These are phyloP conservation scores for Plutomurus gul DNA, from an alignment of 1,140 invertebrate species.

Conservation along the genomic window DNA sequence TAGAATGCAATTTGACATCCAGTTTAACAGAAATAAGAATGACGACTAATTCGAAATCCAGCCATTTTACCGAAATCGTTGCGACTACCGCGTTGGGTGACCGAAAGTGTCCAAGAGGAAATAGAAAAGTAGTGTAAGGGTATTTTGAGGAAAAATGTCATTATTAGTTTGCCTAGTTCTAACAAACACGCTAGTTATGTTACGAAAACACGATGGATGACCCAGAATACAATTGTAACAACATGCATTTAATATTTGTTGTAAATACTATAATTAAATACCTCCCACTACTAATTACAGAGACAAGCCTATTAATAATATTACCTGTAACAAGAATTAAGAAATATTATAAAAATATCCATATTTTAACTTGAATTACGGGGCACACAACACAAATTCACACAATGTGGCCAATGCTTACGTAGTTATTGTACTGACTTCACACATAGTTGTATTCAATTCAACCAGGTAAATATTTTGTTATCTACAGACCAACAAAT, in stretches of 20 bases:
- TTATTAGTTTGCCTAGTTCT: too few relatives aligned
- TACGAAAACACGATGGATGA: too few relatives aligned
- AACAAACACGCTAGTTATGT: too few relatives aligned
- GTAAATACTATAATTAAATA: too few relatives aligned
- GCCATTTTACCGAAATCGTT: not conserved
- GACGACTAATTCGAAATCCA: not conserved
- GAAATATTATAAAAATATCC: too few relatives aligned
- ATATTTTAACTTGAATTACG: too few relatives aligned
- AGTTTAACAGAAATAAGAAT: not conserved
- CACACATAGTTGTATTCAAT: not conserved
- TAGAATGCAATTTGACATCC: not conserved
- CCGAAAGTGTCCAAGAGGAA: not conserved
- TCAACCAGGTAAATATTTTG: not conserved
- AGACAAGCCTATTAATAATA: too few relatives aligned
- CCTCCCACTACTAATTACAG: too few relatives aligned
- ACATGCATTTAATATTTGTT: too few relatives aligned
- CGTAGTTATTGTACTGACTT: not conserved
- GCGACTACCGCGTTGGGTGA: not conserved
- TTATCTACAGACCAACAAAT: not conserved
- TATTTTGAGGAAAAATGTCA: too few relatives aligned
- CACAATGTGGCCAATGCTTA: not conserved
- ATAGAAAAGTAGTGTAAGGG: not conserved
- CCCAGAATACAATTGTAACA: too few relatives aligned
- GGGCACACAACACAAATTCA: not conserved
- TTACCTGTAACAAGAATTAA: not conserved